These are phyloP conservation scores for Thamnophis elegans DNA, from an alignment of 2,797 vertebrate genomes.

Conservation along the genomic window DNA sequence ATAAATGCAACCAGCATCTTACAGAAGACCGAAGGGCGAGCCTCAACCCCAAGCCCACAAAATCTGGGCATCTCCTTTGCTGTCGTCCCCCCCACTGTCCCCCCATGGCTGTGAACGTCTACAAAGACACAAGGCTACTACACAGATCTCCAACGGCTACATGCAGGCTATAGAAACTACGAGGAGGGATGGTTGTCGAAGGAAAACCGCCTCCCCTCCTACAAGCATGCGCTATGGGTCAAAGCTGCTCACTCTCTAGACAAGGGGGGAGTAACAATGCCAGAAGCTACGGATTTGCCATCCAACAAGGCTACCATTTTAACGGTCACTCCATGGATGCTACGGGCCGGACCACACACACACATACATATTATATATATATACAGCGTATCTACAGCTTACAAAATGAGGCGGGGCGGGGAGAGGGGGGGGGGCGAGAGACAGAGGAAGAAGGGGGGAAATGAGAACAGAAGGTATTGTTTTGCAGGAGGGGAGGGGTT, in stretches of 20 bases:
- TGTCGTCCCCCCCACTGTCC: background rate
- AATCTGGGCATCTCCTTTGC: slow-evolving; percentile 16
- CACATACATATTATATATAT: background rate
- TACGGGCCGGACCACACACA: slow-evolving; percentile 30
- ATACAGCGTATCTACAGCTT: slow-evolving; percentile 37
- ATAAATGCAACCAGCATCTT: background rate
- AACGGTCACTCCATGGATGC: slow-evolving; percentile 57
- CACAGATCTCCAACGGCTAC: slow-evolving; percentile 14
- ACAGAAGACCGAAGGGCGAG: background rate
- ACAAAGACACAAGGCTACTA: slow-evolving; percentile 65
- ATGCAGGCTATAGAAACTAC: slow-evolving; percentile 59
- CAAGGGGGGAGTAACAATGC: slow-evolving; percentile 30
- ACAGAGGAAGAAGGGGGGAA: background rate
- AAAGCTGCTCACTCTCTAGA: slow-evolving; percentile 44
- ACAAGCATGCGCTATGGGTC: slow-evolving; percentile 58
- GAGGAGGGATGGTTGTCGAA: slow-evolving; percentile 34
- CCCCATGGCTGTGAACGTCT: slow-evolving; percentile 70
- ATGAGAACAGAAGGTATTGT: background rate
- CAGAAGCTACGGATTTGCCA: slow-evolving; percentile 33
- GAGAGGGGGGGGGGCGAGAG: background rate
- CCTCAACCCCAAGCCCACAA: background rate
- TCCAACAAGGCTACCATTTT: slow-evolving; percentile 38
- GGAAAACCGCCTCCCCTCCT: slow-evolving; percentile 45
- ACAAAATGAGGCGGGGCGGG: background rate
- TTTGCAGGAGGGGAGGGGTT: fast-evolving